Evolutionary conservation across 2,797 vertebrate species (phyloP).

Genomic region (Cephalopachus bancanus): DNA sequence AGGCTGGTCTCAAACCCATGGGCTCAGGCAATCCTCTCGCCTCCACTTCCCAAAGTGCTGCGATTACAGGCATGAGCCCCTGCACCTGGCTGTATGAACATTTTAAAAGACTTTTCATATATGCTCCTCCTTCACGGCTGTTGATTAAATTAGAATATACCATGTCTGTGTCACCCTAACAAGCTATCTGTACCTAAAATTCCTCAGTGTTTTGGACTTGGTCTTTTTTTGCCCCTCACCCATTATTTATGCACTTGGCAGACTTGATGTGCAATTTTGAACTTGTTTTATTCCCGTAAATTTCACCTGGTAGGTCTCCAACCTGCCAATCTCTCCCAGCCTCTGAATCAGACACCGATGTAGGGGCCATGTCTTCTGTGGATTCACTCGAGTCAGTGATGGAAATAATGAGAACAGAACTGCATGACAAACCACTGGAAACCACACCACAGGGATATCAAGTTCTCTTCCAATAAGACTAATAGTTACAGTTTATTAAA

Average conservation of each 20-base stretch:
- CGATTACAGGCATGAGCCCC: not conserved
- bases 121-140: not conserved
- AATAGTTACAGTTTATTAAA: slow-evolving; percentile 48
- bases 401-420: slow-evolving; percentile 27
- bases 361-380: not conserved
- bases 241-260: not conserved
- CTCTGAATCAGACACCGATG: not conserved
- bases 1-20: too few relatives aligned
- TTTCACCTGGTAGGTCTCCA: not conserved
- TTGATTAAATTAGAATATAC: not conserved
- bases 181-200: not conserved
- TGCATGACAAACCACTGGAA: not conserved
- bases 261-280: not conserved
- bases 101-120: not conserved
- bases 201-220: not conserved
- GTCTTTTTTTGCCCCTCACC: not conserved
- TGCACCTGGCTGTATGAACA: not conserved
- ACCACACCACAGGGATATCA: not conserved
- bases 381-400: not conserved
- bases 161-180: too few relatives aligned
- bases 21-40: too few relatives aligned
- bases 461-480: slow-evolving; percentile 2
- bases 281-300: not conserved
- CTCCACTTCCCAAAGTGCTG: not conserved
- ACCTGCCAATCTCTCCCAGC: not conserved